Conservation (phyloP, 1,140 invertebrate genomes). For the Araneus ventricosus region DNA sequence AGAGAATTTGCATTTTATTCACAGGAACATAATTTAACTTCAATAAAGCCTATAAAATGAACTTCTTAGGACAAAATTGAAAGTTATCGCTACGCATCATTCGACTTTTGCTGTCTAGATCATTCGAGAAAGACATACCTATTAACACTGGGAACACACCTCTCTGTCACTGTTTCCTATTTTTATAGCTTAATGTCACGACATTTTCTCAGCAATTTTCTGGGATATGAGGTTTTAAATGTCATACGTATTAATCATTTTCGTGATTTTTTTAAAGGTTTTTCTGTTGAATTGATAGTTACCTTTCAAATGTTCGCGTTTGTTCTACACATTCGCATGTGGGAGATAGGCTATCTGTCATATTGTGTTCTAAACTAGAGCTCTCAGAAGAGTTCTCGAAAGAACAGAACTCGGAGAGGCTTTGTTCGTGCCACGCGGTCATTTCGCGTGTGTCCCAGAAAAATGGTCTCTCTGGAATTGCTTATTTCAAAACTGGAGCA, state of each 20-base stretch:
- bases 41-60: too few relatives aligned
- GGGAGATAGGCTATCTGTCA: background rate
- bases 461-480: background rate
- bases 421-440: background rate
- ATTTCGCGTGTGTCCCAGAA: background rate
- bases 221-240: background rate
- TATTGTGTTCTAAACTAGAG: background rate
- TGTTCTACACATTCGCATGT: background rate
- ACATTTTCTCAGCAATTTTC: background rate
- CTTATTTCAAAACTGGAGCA: background rate
- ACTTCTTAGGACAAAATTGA: too few relatives aligned
- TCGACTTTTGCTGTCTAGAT: background rate
- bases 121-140: background rate
- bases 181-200: conserved; percentile 1
- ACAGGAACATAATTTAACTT: too few relatives aligned
- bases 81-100: background rate
- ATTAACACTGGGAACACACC: background rate
- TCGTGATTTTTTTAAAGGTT: background rate
- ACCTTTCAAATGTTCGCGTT: background rate
- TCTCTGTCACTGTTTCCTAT: background rate
- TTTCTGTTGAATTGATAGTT: background rate
- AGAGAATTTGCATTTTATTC: too few relatives aligned
- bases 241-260: background rate
- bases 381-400: background rate
- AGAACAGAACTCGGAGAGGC: background rate